These are phyloP conservation scores for Antheraea mylitta DNA, from an alignment of 1,140 invertebrate species.

Conservation along the genomic window DNA sequence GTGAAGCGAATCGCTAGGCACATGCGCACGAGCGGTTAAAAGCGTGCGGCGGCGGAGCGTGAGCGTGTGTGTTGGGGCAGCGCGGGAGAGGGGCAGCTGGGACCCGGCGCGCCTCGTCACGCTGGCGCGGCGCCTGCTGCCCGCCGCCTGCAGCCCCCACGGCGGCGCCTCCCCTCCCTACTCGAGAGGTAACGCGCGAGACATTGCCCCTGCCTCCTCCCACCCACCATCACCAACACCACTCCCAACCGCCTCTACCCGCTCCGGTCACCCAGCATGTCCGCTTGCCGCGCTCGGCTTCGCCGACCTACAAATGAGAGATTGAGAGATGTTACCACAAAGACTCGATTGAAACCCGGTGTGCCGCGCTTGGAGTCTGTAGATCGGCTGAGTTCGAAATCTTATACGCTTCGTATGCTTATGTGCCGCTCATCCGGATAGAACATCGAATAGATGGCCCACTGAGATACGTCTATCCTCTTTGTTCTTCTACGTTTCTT, in stretches of 20 bases:
- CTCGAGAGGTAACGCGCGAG: constrained; percentile 81
- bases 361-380: not conserved
- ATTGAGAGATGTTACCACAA: not conserved
- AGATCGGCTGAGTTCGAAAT: constrained; percentile 6
- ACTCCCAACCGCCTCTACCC: constrained; percentile 16
- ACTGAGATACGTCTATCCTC: not conserved
- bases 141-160: constrained; percentile 85
- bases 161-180: constrained; percentile 85
- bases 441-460: not conserved
- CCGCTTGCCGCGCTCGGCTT: constrained; percentile 7
- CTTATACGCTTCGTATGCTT: not conserved
- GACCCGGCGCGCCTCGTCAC: constrained; percentile 66
- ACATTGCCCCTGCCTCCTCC: constrained; percentile 4
- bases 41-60: constrained; percentile 67
- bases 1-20: constrained; percentile 25
- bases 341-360: not conserved
- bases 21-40: constrained; percentile 34
- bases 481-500: constrained; percentile 2
- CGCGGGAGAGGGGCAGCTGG: constrained; percentile 74
- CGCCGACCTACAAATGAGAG: constrained; percentile 10
- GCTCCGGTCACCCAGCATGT: constrained; percentile 11
- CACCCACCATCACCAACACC: no score
- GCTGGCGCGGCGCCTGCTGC: constrained; percentile 83
- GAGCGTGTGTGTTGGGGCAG: constrained; percentile 70
- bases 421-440: not conserved